These are phyloP conservation scores for Lydus trimaculatus DNA, from an alignment of 2,888 invertebrate genomes.

Conservation along the genomic window DNA sequence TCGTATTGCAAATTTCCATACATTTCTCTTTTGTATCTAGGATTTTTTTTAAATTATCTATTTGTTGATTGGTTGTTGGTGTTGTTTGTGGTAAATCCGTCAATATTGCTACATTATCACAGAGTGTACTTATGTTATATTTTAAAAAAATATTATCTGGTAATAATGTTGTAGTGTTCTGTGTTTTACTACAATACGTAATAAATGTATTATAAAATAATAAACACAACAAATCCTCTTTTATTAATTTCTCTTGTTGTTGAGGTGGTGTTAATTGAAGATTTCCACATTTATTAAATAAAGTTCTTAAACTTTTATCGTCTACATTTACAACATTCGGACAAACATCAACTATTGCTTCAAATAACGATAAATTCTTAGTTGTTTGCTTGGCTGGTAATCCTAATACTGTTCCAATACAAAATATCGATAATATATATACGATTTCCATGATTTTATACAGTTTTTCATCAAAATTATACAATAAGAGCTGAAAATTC, in stretches of 20 bases:
- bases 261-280: constrained; percentile 27
- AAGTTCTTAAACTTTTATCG: not conserved
- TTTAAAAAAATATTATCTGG: not conserved
- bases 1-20: constrained; percentile 52
- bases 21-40: constrained; percentile 12
- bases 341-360: constrained; percentile 14
- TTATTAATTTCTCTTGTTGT: constrained; percentile 17
- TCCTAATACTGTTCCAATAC: not conserved
- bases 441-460: not conserved
- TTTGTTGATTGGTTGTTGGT: not conserved
- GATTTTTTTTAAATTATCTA: not conserved
- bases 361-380: constrained; percentile 1
- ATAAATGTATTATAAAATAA: constrained; percentile 40
- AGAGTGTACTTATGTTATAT: constrained; percentile 20
- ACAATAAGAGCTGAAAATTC: not conserved
- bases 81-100: constrained; percentile 11
- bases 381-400: not conserved
- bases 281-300: constrained; percentile 36
- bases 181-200: constrained; percentile 31
- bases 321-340: not conserved
- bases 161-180: constrained; percentile 1
- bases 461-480: not conserved
- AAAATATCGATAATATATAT: not conserved
- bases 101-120: constrained; percentile 15
- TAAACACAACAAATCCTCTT: constrained; percentile 38